These are phyloP conservation scores for Tachina grossa DNA, from an alignment of 2,888 invertebrate genomes.

Conservation along the genomic window DNA sequence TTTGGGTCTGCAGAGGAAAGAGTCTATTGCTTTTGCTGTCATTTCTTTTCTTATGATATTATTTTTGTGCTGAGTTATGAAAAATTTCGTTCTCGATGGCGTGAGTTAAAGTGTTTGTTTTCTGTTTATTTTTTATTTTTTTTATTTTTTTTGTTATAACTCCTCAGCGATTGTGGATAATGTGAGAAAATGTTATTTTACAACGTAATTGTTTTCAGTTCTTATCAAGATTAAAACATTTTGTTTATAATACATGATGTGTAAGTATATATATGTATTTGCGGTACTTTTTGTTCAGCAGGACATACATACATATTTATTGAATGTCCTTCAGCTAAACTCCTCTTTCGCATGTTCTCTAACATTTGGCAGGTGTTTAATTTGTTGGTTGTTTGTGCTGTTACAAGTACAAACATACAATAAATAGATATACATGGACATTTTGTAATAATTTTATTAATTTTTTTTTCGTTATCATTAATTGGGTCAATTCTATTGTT, in stretches of 20 bases:
- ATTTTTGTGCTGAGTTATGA: slow-evolving; percentile 25
- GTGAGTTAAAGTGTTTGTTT: slow-evolving; percentile 67
- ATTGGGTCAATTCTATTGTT: slow-evolving; percentile 66
- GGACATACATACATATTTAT: slow-evolving; percentile 40
- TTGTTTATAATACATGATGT: slow-evolving; percentile 58
- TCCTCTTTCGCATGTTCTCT: slow-evolving; percentile 17
- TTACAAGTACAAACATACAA: slow-evolving; percentile 10
- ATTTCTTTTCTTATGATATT: not conserved
- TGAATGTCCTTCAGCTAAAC: slow-evolving; percentile 39
- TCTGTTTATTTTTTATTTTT: slow-evolving; percentile 19
- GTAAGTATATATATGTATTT: slow-evolving; percentile 9
- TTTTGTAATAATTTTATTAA: slow-evolving; percentile 69
- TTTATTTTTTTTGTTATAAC: slow-evolving; percentile 39
- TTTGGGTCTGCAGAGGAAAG: slow-evolving; percentile 51
- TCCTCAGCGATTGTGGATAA: slow-evolving; percentile 73
- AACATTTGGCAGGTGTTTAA: slow-evolving; percentile 60
- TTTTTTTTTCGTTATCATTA: slow-evolving; percentile 57
- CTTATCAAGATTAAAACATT: slow-evolving; percentile 77
- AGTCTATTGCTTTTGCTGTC: slow-evolving; percentile 50
- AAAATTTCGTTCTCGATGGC: slow-evolving; percentile 54
- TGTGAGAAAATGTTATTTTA: slow-evolving; percentile 80
- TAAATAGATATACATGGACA: not conserved
- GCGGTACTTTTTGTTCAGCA: slow-evolving; percentile 33
- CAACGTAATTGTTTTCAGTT: slow-evolving; percentile 78
- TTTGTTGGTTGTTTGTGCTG: slow-evolving; percentile 16